These are phyloP conservation scores for Hypotaenidia okinawae DNA, from an alignment of 2,797 vertebrate genomes.

Conservation along the genomic window DNA sequence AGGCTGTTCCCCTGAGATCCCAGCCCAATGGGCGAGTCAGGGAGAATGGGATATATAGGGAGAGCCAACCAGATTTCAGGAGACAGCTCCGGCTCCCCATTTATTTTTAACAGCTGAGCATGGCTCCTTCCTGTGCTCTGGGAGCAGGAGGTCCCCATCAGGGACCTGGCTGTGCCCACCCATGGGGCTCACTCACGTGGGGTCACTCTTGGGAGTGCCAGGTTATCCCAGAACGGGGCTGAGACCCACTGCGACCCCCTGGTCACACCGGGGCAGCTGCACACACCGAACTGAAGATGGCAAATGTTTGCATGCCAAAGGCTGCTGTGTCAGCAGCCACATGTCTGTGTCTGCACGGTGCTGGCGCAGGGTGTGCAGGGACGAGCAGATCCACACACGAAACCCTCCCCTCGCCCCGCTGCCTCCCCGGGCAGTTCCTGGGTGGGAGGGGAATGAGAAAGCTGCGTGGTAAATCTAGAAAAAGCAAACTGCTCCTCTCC, in stretches of 20 bases:
- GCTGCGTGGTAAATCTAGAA: slow-evolving; percentile 12
- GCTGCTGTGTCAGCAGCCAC: background rate
- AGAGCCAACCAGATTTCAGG: background rate
- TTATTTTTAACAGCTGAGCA: background rate
- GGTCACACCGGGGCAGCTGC: fast-evolving
- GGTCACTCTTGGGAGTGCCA: fast-evolving
- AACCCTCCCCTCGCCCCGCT: background rate
- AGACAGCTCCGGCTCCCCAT: background rate
- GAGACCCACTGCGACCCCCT: background rate
- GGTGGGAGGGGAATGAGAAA: slow-evolving; percentile 3
- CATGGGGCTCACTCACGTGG: fast-evolving
- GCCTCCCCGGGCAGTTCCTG: slow-evolving; percentile 16
- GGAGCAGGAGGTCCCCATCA: fast-evolving
- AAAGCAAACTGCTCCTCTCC: slow-evolving; percentile 29
- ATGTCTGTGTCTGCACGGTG: too few species aligned
- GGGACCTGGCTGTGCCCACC: background rate
- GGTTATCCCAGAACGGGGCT: background rate
- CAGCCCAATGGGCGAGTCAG: background rate
- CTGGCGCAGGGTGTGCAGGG: background rate
- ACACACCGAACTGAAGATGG: fast-evolving
- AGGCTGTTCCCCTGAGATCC: background rate
- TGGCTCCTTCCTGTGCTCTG: background rate
- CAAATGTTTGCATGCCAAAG: background rate
- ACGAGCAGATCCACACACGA: background rate
- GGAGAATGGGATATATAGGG: background rate